A percentile compares a stretch with the other conserved stretches of the same genome.
Evolutionary conservation across 2,113 vertebrate genomes (phyloP).

Genomic region (Clinocottus analis): DNA sequence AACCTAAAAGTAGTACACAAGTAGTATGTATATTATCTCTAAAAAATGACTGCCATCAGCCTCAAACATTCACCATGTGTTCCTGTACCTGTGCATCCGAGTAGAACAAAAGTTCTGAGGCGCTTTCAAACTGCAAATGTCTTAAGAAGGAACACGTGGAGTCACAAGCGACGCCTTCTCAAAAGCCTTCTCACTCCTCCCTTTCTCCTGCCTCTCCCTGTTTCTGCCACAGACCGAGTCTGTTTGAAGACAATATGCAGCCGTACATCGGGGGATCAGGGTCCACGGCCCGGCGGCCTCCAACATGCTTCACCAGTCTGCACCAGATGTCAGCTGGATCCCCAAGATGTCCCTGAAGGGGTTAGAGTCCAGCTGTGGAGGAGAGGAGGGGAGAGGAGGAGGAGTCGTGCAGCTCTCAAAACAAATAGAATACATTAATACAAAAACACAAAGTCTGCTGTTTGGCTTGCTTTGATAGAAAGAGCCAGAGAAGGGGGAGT

Average conservation of each 20-base stretch:
- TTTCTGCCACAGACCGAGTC: conserved; percentile 19
- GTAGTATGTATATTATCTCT: too few species aligned
- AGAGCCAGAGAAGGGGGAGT: conserved; percentile 18
- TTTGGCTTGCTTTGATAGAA: conserved; percentile 48
- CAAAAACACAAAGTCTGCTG: conserved; percentile 49
- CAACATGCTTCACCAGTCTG: conserved; percentile 30
- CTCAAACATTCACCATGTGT: too few species aligned
- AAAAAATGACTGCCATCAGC: too few species aligned
- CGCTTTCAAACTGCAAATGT: conserved; percentile 17
- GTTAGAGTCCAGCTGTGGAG: conserved; percentile 21
- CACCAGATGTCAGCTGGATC: conserved; percentile 63
- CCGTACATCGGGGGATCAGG: conserved; percentile 20
- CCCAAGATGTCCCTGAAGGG: conserved; percentile 37
- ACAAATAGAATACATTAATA: conserved; percentile 76
- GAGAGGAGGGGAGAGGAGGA: conserved; percentile 34
- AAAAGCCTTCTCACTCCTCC: not conserved
- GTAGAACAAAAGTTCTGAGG: not conserved
- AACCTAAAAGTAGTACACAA: too few species aligned
- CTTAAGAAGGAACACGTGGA: conserved; percentile 3
- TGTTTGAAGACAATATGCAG: conserved; percentile 55
- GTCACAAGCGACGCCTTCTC: not conserved
- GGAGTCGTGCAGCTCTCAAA: conserved; percentile 48
- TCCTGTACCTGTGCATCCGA: not conserved
- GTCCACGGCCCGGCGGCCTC: conserved; percentile 43
- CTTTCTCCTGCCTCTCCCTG: not conserved